phyloP scores from a whole-genome alignment of 2,797 vertebrate genomes.

The Lates japonicus region DNA sequence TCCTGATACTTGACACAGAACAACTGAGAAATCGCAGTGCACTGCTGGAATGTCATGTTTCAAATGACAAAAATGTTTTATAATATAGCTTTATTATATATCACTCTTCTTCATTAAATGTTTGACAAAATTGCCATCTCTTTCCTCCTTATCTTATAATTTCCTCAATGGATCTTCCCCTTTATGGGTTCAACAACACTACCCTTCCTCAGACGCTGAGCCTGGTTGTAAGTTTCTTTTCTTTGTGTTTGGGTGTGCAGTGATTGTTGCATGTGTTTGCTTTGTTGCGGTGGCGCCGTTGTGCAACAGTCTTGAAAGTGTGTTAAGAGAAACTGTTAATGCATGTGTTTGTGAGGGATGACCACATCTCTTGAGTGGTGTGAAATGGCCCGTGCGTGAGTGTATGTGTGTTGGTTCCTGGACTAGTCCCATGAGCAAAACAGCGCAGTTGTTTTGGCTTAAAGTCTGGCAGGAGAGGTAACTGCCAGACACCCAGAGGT shows the following conservation, averaged over 20 bases:
- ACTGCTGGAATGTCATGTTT: constrained; percentile 10
- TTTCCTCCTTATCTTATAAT: constrained; percentile 51
- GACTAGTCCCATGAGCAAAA: constrained; percentile 65
- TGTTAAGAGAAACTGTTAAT: constrained; percentile 53
- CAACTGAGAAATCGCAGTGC: neutral
- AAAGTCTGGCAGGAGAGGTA: constrained; percentile 56
- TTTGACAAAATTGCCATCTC: constrained; percentile 39
- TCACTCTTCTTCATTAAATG: constrained; percentile 15
- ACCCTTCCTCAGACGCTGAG: constrained; percentile 63
- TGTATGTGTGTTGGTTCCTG: constrained; percentile 37
- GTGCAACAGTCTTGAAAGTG: constrained; percentile 44
- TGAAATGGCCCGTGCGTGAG: constrained; percentile 43
- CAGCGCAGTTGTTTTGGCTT: constrained; percentile 74
- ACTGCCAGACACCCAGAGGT: constrained; percentile 73
- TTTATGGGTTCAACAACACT: constrained; percentile 62
- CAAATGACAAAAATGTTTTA: neutral
- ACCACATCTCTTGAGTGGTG: constrained; percentile 53
- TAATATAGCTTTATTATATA: neutral
- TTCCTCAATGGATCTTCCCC: constrained; percentile 66
- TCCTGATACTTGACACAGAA: constrained; percentile 13
- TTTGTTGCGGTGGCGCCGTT: constrained; percentile 74
- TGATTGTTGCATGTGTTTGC: constrained; percentile 79
- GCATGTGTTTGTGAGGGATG: constrained; percentile 75
- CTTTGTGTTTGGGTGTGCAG: constrained; percentile 73
- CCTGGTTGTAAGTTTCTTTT: constrained; percentile 81